These are phyloP conservation scores for Diarsia brunnea DNA, from an alignment of 2,888 invertebrate species.

Conservation along the genomic window DNA sequence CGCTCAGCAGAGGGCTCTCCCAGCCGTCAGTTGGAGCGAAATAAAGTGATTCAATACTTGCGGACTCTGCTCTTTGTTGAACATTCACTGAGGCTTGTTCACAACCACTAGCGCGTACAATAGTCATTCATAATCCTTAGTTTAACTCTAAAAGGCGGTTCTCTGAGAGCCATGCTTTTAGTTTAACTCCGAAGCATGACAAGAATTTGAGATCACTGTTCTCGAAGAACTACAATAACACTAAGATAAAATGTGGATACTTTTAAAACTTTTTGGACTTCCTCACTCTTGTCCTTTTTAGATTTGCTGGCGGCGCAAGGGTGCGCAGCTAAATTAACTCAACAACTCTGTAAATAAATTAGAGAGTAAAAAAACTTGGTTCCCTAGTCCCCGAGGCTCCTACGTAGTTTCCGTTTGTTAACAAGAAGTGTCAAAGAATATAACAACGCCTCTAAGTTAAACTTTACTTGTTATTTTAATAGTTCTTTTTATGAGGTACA, in stretches of 20 bases:
- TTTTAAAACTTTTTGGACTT: conserved; percentile 56
- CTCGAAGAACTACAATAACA: conserved; percentile 51
- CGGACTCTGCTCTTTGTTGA: conserved; percentile 17
- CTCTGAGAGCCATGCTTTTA: conserved; percentile 37
- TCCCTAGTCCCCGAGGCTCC: conserved; percentile 42
- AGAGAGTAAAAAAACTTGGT: conserved; percentile 66
- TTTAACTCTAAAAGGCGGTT: conserved; percentile 12
- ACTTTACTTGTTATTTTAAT: conserved; percentile 28
- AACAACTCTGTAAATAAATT: conserved; percentile 74
- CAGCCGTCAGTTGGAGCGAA: conserved; percentile 51
- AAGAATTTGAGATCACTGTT: conserved; percentile 50
- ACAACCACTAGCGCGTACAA: conserved; percentile 5
- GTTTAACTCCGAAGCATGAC: conserved; percentile 37
- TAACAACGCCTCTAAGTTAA: conserved; percentile 32
- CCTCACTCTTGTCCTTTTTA: conserved; percentile 45
- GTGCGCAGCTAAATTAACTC: conserved; percentile 69
- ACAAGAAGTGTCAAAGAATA: conserved; percentile 51
- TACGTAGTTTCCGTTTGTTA: conserved; percentile 62
- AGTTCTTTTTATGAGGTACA: conserved; percentile 7
- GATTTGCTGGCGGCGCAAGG: conserved; percentile 56
- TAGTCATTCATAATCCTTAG: conserved; percentile 13
- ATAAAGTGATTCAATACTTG: conserved; percentile 47
- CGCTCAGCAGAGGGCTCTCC: conserved; percentile 61
- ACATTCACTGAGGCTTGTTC: conserved; percentile 18
- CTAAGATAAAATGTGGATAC: conserved; percentile 44